Conservation (phyloP, 2,797 vertebrate species). For the Microcaecilia unicolor region DNA sequence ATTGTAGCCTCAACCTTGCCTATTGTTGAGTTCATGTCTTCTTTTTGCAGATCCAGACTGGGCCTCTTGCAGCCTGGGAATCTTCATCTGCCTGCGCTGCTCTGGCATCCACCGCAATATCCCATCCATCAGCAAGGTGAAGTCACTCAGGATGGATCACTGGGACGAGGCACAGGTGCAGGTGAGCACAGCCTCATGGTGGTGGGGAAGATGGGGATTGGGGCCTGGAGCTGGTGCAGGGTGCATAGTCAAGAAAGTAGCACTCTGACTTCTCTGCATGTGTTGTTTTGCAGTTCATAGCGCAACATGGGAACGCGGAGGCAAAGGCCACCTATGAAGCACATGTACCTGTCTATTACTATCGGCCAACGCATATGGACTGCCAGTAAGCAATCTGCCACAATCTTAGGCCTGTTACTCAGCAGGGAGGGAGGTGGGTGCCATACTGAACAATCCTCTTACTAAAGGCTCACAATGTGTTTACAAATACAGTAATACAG, state of each 20-base stretch:
- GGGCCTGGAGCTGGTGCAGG: not conserved
- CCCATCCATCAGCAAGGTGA: slow-evolving; percentile 45
- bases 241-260: too few species aligned
- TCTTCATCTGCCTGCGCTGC: slow-evolving; percentile 49
- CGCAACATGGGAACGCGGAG: slow-evolving; percentile 61
- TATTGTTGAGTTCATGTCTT: too few species aligned
- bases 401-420: not conserved
- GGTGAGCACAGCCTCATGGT: slow-evolving; percentile 26
- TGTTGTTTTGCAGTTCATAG: slow-evolving; percentile 65
- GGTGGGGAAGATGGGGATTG: not conserved
- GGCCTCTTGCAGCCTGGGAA: slow-evolving; percentile 48
- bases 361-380: slow-evolving; percentile 72
- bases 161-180: slow-evolving; percentile 48
- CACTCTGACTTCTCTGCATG: too few species aligned
- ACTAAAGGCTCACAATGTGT: too few species aligned
- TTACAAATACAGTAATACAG: too few species aligned
- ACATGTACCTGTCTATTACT: slow-evolving; percentile 75
- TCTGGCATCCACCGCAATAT: slow-evolving; percentile 48
- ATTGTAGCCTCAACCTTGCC: too few species aligned
- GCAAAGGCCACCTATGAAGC: slow-evolving; percentile 71
- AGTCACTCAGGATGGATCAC: slow-evolving; percentile 43
- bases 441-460: too few species aligned
- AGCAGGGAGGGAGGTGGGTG: not conserved
- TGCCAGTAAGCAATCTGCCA: slow-evolving; percentile 67
- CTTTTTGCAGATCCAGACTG: slow-evolving; percentile 41